Evolutionary conservation across 2,113 vertebrate species (phyloP).

Genomic region (Sialia sialis): DNA sequence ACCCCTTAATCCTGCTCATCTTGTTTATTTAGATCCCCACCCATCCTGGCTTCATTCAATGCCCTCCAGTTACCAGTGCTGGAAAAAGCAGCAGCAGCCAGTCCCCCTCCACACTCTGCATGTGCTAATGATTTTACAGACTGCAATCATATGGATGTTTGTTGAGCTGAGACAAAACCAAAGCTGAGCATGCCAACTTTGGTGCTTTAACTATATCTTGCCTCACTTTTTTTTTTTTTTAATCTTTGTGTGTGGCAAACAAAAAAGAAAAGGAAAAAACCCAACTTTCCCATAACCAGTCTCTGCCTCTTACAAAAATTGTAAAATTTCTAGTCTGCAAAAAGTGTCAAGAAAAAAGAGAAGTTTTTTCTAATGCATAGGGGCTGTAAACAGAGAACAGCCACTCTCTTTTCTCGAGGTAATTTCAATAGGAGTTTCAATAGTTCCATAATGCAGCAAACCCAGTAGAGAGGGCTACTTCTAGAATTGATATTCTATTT

Average conservation of each 20-base stretch:
- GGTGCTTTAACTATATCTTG: not conserved
- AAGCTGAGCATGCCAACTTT: not conserved
- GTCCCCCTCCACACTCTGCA: not conserved
- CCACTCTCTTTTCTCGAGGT: not conserved
- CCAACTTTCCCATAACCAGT: not conserved
- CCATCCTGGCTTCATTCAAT: not conserved
- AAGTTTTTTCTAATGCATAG: not conserved
- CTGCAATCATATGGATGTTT: not conserved
- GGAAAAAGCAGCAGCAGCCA: not conserved
- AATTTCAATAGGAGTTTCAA: not conserved
- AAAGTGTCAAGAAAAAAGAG: not conserved
- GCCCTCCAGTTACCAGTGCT: not conserved
- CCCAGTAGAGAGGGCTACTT: not conserved
- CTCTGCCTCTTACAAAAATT: not conserved
- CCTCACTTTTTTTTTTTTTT: not conserved
- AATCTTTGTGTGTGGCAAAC: not conserved
- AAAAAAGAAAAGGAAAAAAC: not conserved
- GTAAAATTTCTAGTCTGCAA: not conserved
- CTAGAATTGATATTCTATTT: not conserved
- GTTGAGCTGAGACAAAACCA: not conserved
- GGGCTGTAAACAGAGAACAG: not conserved
- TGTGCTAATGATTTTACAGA: not conserved
- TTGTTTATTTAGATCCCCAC: not conserved
- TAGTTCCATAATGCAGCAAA: not conserved
- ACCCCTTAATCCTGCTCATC: not conserved